phyloP scores from a whole-genome alignment of 2,797 vertebrate genomes.

The Calcarius lapponicus region DNA sequence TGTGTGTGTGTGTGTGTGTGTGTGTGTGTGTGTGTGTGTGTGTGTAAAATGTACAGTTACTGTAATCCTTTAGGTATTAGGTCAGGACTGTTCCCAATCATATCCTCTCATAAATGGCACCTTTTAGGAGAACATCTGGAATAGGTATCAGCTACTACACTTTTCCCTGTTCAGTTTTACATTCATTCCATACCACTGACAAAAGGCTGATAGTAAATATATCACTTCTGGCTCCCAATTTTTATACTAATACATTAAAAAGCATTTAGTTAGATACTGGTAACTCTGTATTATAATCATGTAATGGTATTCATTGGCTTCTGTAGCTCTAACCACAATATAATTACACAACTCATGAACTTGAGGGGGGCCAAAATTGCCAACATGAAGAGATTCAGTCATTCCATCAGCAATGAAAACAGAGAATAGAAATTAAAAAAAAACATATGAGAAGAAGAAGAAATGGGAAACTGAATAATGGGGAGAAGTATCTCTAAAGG shows the following conservation, averaged over 20 bases:
- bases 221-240: neutral
- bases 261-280: neutral
- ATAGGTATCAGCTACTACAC: slow-evolving; percentile 45
- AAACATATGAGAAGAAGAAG: neutral
- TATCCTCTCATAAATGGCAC: slow-evolving; percentile 56
- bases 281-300: neutral
- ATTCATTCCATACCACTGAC: neutral
- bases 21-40: neutral
- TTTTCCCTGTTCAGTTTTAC: slow-evolving; percentile 12
- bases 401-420: neutral
- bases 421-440: neutral
- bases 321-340: neutral
- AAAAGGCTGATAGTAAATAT: slow-evolving; percentile 7
- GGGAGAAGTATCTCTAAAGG: neutral
- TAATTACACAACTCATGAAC: neutral
- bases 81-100: slow-evolving; percentile 43
- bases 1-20: neutral
- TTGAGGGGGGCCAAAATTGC: neutral
- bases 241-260: neutral
- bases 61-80: slow-evolving; percentile 38
- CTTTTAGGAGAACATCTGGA: slow-evolving; percentile 71
- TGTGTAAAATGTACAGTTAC: neutral
- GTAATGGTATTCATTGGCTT: neutral
- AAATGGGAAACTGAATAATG: neutral
- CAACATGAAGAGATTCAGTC: neutral